These are phyloP conservation scores for Brachypalpus laphriformis DNA, from an alignment of 2,888 invertebrate genomes.

Conservation along the genomic window DNA sequence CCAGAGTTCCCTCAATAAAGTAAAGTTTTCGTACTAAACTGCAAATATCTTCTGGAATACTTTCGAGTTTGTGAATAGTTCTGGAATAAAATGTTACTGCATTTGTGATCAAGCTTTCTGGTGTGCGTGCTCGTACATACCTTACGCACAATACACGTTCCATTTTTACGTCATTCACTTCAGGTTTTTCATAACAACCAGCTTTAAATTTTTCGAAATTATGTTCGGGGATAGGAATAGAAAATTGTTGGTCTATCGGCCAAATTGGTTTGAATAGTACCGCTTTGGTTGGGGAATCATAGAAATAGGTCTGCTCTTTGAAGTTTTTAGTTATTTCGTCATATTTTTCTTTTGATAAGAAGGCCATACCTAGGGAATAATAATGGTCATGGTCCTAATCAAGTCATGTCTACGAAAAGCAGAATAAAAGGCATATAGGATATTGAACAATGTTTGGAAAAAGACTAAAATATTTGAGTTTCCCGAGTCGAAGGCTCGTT, in stretches of 20 bases:
- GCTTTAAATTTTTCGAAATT: neutral
- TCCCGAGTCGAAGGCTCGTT: no score
- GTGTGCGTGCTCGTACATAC: neutral
- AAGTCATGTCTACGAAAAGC: no score
- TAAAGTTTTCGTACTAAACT: neutral
- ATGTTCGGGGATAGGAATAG: constrained; percentile 2
- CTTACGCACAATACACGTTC: constrained; percentile 31
- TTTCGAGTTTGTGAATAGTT: constrained; percentile 17
- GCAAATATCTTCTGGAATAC: neutral
- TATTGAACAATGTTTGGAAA: no score
- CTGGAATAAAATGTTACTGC: neutral
- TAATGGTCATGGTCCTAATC: no score
- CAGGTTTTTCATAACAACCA: neutral
- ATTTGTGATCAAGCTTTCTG: neutral
- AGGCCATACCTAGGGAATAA: constrained; percentile 30
- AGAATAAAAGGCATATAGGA: no score
- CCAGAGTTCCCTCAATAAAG: constrained; percentile 3
- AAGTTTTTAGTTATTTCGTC: neutral
- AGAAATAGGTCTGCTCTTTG: neutral
- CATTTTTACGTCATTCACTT: neutral
- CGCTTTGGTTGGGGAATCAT: neutral
- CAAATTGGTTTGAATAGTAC: constrained; percentile 29
- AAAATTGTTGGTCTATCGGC: constrained; percentile 25
- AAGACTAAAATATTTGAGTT: no score
- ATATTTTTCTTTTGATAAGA: constrained; percentile 8